Evolutionary conservation across 2,888 invertebrate species (phyloP).

Genomic region (Thera britannica): DNA sequence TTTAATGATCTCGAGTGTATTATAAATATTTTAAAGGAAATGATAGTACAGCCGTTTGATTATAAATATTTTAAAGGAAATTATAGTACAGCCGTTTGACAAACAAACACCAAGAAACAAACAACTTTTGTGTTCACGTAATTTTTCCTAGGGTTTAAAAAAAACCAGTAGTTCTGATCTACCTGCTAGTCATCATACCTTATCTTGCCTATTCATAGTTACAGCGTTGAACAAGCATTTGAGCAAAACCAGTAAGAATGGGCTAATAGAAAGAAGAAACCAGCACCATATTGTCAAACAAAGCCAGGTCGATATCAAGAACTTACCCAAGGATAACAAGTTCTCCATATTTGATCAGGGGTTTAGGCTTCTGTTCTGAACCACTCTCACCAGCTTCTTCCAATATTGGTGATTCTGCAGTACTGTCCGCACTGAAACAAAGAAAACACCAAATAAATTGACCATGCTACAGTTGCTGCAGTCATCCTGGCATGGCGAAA

Average conservation of each 20-base stretch:
- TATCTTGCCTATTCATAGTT: too few species aligned
- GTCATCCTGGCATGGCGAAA: not conserved
- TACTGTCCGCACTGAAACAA: constrained; percentile 80
- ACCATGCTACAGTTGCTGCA: not conserved
- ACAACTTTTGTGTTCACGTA: too few species aligned
- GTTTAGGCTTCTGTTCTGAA: constrained; percentile 91
- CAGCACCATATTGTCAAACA: not conserved
- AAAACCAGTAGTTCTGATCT: too few species aligned
- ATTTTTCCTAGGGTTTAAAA: too few species aligned
- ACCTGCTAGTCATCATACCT: too few species aligned
- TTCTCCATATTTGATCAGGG: constrained; percentile 94
- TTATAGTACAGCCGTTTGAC: too few species aligned
- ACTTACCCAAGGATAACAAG: constrained; percentile 96
- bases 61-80: too few species aligned
- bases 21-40: too few species aligned
- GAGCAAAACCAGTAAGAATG: not conserved
- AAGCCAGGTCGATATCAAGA: not conserved
- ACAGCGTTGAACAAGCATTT: not conserved
- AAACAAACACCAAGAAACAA: too few species aligned
- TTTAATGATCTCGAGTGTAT: too few species aligned
- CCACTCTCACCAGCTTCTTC: constrained; percentile 91
- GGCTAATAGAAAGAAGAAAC: not conserved
- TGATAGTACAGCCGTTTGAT: too few species aligned
- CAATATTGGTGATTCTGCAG: constrained; percentile 89
- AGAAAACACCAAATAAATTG: constrained; percentile 16